Percentiles rank a stretch among this genome's conserved stretches.
Conservation (phyloP, 2,113 vertebrate species). For the Colaptes auratus region DNA sequence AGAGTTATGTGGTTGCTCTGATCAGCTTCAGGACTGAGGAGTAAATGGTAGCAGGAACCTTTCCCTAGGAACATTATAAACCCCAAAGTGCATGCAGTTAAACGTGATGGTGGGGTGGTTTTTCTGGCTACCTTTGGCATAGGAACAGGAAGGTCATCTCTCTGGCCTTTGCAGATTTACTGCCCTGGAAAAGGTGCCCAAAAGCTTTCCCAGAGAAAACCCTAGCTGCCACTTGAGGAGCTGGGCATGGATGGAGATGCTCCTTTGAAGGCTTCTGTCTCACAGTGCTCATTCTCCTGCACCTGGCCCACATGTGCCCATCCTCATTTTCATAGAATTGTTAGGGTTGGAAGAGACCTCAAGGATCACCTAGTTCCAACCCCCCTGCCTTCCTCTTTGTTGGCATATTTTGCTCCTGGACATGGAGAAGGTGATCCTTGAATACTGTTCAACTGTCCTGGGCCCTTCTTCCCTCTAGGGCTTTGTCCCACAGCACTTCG, state of each 20-base stretch:
- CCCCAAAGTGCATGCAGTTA: background rate
- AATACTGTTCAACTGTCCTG: no score
- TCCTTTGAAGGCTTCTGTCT: background rate
- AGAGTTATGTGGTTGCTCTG: background rate
- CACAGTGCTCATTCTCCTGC: background rate
- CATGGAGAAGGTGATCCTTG: no score
- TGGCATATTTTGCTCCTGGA: no score
- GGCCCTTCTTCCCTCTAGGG: no score
- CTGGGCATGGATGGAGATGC: background rate
- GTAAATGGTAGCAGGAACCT: background rate
- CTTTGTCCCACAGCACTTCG: no score
- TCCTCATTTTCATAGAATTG: background rate
- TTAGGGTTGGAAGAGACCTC: no score
- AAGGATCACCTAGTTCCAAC: no score
- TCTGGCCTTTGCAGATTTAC: background rate
- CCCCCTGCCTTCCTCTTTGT: no score
- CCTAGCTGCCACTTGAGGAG: accelerated
- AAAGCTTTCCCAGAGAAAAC: background rate
- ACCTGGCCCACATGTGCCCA: background rate
- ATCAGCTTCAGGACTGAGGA: background rate
- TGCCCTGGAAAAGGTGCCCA: background rate
- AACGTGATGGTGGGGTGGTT: background rate
- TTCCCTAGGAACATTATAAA: background rate
- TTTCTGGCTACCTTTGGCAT: background rate
- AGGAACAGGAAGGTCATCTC: background rate